Evolutionary conservation across 2,797 vertebrate species (phyloP).

Genomic region (Acanthurus lineatus): DNA sequence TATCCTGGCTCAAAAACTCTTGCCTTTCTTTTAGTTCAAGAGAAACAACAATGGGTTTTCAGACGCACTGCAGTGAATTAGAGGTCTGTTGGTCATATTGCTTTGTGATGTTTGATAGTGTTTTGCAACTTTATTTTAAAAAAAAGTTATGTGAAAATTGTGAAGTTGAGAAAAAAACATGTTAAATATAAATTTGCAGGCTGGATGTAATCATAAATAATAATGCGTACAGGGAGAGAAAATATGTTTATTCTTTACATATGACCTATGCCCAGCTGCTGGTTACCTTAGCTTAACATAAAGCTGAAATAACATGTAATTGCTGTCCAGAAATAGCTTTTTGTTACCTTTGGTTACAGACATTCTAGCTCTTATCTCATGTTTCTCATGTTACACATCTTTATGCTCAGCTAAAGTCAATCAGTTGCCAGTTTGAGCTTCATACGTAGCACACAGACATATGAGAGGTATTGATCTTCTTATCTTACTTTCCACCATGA

Average conservation of each 20-base stretch:
- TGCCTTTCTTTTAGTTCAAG: neutral
- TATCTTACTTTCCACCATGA: neutral
- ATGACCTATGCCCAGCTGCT: neutral
- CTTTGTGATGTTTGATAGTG: neutral
- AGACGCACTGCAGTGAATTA: neutral
- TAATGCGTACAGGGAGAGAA: neutral
- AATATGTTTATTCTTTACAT: neutral
- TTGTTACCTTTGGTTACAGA: neutral
- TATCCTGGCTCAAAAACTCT: neutral
- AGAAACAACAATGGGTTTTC: neutral
- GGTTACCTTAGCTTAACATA: neutral
- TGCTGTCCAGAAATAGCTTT: neutral
- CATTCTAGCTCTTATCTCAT: neutral
- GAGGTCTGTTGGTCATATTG: neutral
- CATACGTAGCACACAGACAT: neutral
- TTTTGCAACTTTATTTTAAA: neutral
- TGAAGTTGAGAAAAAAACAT: neutral
- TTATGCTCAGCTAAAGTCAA: neutral
- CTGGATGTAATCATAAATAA: neutral
- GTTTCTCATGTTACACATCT: neutral
- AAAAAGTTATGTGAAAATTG: neutral
- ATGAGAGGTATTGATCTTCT: neutral
- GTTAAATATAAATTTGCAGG: neutral
- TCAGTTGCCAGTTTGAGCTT: neutral
- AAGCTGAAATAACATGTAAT: neutral